These are phyloP conservation scores for Montipora efflorescens DNA, from an alignment of 64 coral and sea anemone species.

Conservation along the genomic window DNA sequence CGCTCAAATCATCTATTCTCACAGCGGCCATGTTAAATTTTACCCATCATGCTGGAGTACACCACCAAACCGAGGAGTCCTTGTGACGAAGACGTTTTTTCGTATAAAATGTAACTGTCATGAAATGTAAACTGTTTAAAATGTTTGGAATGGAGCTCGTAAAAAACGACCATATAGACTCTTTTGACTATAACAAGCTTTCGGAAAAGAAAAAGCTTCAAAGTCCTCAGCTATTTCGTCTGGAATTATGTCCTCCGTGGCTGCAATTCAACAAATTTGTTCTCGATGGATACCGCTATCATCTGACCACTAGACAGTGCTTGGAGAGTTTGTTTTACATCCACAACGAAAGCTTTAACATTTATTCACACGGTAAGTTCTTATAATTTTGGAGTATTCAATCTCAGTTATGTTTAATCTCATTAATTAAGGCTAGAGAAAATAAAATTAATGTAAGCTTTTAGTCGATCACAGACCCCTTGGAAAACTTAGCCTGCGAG, in stretches of 20 bases:
- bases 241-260: conserved; percentile 73
- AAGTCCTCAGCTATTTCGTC: conserved; percentile 1
- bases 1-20: conserved; percentile 2
- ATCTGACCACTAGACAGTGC: conserved; percentile 76
- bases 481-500: too few species aligned
- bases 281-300: conserved; percentile 73
- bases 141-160: not conserved
- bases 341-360: conserved; percentile 94
- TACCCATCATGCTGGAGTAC: conserved; percentile 26
- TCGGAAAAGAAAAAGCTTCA: not conserved
- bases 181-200: not conserved
- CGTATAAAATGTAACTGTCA: too few species aligned
- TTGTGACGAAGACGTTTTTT: too few species aligned
- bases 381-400: too few species aligned
- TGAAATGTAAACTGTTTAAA: too few species aligned
- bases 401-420: too few species aligned
- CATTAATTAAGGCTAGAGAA: too few species aligned
- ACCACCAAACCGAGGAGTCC: not conserved
- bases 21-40: conserved; percentile 63
- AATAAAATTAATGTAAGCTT: too few species aligned
- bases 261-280: conserved; percentile 93
- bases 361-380: conserved; percentile 92
- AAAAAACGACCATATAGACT: conserved; percentile 27
- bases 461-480: too few species aligned
- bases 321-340: conserved; percentile 89